Conservation (phyloP, 2,113 vertebrate species). For the Pavo muticus region DNA sequence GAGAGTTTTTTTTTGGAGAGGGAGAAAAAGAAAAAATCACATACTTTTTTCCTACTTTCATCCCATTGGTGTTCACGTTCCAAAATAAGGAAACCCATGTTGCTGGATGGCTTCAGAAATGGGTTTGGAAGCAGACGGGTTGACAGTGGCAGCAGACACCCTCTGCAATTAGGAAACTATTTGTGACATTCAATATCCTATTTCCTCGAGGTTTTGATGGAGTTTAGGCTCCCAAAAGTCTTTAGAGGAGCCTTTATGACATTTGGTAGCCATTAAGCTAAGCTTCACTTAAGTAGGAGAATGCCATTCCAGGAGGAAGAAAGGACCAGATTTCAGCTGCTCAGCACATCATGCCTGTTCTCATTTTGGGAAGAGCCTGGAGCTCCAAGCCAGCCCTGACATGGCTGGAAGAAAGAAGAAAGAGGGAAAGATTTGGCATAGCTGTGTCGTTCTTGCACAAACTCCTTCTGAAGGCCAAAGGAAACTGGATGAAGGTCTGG, state of each 20-base stretch:
- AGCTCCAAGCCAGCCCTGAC: neutral
- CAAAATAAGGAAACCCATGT: neutral
- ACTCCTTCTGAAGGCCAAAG: neutral
- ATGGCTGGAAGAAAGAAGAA: neutral
- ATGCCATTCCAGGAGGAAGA: neutral
- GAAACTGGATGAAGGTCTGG: neutral
- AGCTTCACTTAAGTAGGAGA: neutral
- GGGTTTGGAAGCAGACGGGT: neutral
- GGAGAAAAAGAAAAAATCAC: neutral
- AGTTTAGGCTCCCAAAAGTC: neutral
- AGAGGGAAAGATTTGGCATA: neutral
- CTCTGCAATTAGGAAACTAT: neutral
- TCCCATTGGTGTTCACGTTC: neutral
- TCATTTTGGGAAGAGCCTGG: neutral
- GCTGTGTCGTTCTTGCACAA: accelerated
- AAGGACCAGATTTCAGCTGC: neutral
- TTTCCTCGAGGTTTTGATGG: neutral
- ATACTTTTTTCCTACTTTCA: neutral
- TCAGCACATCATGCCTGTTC: neutral
- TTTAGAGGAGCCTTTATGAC: neutral
- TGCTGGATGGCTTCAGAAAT: neutral
- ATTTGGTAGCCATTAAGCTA: neutral
- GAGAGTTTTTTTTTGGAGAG: neutral
- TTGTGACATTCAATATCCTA: neutral
- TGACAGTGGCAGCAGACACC: neutral